These are phyloP conservation scores for Mesoligia furuncula DNA, from an alignment of 2,888 invertebrate genomes.

Conservation along the genomic window DNA sequence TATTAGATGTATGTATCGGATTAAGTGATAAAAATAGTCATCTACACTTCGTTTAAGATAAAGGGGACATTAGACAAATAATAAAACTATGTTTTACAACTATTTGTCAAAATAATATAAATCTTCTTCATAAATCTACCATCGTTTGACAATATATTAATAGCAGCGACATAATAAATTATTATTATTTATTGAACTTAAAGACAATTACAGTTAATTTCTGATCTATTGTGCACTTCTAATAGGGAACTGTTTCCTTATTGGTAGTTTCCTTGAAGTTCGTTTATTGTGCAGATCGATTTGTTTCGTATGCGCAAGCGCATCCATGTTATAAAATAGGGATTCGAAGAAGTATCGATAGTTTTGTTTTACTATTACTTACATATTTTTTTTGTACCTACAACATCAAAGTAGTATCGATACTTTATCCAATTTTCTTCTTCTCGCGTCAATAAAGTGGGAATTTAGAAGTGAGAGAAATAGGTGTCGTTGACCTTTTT, in stretches of 20 bases:
- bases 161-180: not conserved
- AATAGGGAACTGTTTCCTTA: slow-evolving; percentile 56
- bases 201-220: slow-evolving; percentile 8
- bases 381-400: not conserved
- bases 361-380: not conserved
- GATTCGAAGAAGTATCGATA: slow-evolving; percentile 17
- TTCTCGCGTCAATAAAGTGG: not conserved
- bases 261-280: slow-evolving; percentile 42
- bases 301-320: slow-evolving; percentile 63
- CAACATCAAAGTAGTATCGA: too few relatives aligned
- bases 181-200: not conserved
- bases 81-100: slow-evolving; percentile 6
- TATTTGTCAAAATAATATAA: slow-evolving; percentile 14
- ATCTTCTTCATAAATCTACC: not conserved
- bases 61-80: not conserved
- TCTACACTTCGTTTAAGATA: slow-evolving; percentile 15
- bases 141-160: not conserved
- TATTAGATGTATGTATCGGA: slow-evolving; percentile 46
- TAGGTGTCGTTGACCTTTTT: too few relatives aligned
- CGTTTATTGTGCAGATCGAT: slow-evolving; percentile 50
- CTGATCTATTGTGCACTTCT: slow-evolving; percentile 5
- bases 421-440: not conserved
- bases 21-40: slow-evolving; percentile 46
- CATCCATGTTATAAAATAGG: slow-evolving; percentile 74
- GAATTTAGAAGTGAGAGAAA: too few relatives aligned